phyloP scores from a whole-genome alignment of 1,140 invertebrate genomes.

The Drosophila burlai region DNA sequence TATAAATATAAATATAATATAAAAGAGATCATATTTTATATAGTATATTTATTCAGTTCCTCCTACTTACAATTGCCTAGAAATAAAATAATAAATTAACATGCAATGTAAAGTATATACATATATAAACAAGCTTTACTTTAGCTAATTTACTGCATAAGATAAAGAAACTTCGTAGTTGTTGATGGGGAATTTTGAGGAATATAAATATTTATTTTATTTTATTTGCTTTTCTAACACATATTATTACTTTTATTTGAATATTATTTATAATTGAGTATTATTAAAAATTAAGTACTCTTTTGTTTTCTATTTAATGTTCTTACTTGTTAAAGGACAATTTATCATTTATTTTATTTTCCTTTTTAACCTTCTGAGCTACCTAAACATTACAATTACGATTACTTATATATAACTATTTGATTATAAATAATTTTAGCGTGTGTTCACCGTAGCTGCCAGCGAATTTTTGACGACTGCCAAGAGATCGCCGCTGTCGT shows the following conservation, averaged over 20 bases:
- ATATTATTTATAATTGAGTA: too few relatives aligned
- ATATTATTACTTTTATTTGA: too few relatives aligned
- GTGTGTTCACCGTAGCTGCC: constrained; percentile 8
- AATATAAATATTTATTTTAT: background rate
- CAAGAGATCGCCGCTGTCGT: constrained; percentile 27
- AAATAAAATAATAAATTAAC: background rate
- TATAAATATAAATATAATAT: too few relatives aligned
- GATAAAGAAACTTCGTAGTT: background rate
- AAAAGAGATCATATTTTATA: background rate
- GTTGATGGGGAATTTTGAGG: background rate
- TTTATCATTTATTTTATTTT: too few relatives aligned
- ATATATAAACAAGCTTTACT: background rate
- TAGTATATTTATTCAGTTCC: background rate
- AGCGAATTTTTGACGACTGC: constrained; percentile 18
- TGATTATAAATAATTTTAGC: background rate
- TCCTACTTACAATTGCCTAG: too few relatives aligned
- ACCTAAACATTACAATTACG: background rate
- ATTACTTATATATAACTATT: too few relatives aligned
- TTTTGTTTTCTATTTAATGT: too few relatives aligned
- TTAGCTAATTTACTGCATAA: background rate
- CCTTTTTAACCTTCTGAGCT: too few relatives aligned
- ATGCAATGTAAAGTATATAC: background rate
- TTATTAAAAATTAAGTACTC: too few relatives aligned
- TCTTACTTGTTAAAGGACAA: too few relatives aligned
- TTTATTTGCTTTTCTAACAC: too few relatives aligned